Evolutionary conservation across 2,797 vertebrate genomes (phyloP).

Genomic region (Leuciscus waleckii): DNA sequence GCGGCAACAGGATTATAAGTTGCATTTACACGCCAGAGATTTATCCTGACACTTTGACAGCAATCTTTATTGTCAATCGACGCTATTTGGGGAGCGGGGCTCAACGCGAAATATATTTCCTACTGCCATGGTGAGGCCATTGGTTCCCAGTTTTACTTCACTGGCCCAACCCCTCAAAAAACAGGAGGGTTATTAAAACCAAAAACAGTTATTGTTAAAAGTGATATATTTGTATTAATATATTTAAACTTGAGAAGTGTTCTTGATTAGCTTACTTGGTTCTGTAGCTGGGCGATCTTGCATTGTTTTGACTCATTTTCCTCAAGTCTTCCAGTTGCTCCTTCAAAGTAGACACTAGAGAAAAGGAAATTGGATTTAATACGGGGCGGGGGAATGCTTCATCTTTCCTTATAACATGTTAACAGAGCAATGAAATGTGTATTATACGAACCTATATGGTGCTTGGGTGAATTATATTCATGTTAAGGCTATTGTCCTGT

Average conservation of each 20-base stretch:
- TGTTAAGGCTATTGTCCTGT: neutral
- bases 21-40: neutral
- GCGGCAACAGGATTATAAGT: neutral
- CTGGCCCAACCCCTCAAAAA: neutral
- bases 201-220: neutral
- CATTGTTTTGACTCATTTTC: constrained; percentile 94
- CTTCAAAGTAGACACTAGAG: constrained; percentile 93
- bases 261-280: constrained; percentile 80
- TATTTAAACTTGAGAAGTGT: neutral
- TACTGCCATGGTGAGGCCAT: neutral
- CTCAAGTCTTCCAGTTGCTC: constrained; percentile 96
- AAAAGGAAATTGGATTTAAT: neutral
- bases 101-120: neutral
- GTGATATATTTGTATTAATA: neutral
- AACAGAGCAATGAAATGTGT: neutral
- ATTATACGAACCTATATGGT: neutral
- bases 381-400: fast-evolving
- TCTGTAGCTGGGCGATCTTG: constrained; percentile 93
- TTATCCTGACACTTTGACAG: neutral
- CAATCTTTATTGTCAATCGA: neutral
- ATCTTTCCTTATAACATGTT: neutral
- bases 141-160: neutral
- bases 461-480: neutral
- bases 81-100: neutral
- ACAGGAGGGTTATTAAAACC: neutral